phyloP scores from a whole-genome alignment of 2,797 vertebrate species.

The Capromys pilorides region DNA sequence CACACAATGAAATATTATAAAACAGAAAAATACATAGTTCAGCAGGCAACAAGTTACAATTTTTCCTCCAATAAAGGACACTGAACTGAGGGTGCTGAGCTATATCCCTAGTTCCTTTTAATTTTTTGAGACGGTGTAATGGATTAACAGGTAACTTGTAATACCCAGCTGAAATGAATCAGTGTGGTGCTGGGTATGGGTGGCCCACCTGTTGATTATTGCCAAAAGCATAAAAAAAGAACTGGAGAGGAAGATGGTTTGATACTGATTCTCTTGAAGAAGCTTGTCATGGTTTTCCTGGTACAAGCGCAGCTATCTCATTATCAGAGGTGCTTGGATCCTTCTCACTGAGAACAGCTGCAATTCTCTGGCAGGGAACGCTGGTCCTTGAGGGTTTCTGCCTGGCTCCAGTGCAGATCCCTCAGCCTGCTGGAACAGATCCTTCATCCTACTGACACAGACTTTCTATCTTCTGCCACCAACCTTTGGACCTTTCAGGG shows the following conservation, averaged over 20 bases:
- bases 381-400: background rate
- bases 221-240: background rate
- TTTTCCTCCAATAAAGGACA: background rate
- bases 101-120: background rate
- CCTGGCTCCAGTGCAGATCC: background rate
- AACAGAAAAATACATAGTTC: conserved; percentile 11
- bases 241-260: background rate
- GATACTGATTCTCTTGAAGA: background rate
- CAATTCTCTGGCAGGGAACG: background rate
- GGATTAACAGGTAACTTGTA: background rate
- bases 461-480: background rate
- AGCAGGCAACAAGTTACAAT: background rate
- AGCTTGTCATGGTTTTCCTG: background rate
- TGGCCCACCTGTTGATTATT: background rate
- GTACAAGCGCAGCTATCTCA: background rate
- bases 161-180: background rate
- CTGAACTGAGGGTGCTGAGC: background rate
- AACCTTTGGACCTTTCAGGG: background rate
- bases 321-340: background rate
- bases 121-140: background rate
- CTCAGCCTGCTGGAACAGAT: background rate
- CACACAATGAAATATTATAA: background rate
- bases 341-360: background rate
- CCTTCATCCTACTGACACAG: background rate
- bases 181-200: background rate